Base-by-base conservation (phyloP, 1,140 invertebrate genomes). In the Trialeurodes vaporariorum region DNA sequence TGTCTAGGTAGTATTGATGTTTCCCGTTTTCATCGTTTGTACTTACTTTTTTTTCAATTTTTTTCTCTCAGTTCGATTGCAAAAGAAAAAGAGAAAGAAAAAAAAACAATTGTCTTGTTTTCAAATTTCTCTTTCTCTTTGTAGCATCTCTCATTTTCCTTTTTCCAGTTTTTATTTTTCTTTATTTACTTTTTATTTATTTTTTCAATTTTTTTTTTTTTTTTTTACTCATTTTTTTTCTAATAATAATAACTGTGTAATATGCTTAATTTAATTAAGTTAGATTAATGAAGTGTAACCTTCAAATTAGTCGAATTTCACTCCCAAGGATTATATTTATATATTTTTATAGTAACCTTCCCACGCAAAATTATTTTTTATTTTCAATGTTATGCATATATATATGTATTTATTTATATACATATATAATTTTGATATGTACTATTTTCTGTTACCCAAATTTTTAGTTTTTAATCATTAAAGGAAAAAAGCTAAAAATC, bases 361-460 rank as follows among this genome's bases (percentile, higher is more conserved):
- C 17, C 34, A 9, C 17, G 5, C 34, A 49, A 49, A 49, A 49
- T 49, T 49, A 49, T 49, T 49, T 49, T 49, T 49, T 49, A 49
- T 49, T 49, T 49, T 17, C 5, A 17, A 49, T 49, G 34, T 49
- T 49, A 49, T 49, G 5, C 5, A 17, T 49, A 49, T 49, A 49
- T 49, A 49, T 49, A 49, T 49, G 34, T 49, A 49, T 49, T 17
- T 49, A 17, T 49, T 49, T 49, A 9, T 49, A 49, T 49, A 49
- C 34, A 49, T 49, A 49, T 49, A 49, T 49, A 49, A 49, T 49
- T 49, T 49, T 49, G 34, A 49, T 49, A 49, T 49, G 34, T 49
- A 49, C 34, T 49, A 49, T 49, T 49, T 49, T 49, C 34, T 49
- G 34, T 49, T 49, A 49, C 34, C 34, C 34, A 49, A 49, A 49